Evolutionary conservation across 2,888 invertebrate species (phyloP), one percentile per base, ranked within the genome.

Genomic region (Charanyca ferruginea): DNA sequence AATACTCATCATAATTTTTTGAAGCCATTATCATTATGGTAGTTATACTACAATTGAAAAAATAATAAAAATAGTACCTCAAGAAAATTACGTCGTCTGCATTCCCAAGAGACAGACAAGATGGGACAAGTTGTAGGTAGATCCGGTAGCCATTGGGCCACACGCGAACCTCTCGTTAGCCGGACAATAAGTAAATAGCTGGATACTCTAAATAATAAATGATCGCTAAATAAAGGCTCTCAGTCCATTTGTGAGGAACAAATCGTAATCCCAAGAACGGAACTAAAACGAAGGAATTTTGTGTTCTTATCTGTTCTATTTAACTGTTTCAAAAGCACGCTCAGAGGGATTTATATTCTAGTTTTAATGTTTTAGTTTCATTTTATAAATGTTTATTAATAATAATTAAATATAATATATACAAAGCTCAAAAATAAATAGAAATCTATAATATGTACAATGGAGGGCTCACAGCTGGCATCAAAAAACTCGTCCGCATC

Each of bases 101-200:
- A 64, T 66, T 73, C 76, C 75, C 81, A 55, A 71, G 83, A 61
- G 80, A 84, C 73, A 81, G 73, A 77, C 70, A 70, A 81, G 78
- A 83, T 79, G 77, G 77, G 70, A 68, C 72, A 74, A 71, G 73
- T 82, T 25, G 60, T 49, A 51, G 45, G 60, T 49, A 51, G 45
- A 51, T 55, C 54, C 45, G 53, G 77, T 79, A 62, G 82, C 73
- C 79, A 76, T 81, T 77, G 76, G 63, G 64, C 66, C 70, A 71
- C 91, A 91, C 89, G 90, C 91, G 74, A 90, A 80, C 68, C 84
- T 83, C 86, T 90, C 87, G 87, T 91, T 90, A 88, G 78, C 72
- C 66, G 78, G 77, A 80, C 83, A 81, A 79, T 83, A 77, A 83
- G 77, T 83, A 84, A 81, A 84, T 78, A 78, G 74, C 54, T 70